phyloP scores from a whole-genome alignment of 2,888 invertebrate species.

The Alloscopus bannaensis region DNA sequence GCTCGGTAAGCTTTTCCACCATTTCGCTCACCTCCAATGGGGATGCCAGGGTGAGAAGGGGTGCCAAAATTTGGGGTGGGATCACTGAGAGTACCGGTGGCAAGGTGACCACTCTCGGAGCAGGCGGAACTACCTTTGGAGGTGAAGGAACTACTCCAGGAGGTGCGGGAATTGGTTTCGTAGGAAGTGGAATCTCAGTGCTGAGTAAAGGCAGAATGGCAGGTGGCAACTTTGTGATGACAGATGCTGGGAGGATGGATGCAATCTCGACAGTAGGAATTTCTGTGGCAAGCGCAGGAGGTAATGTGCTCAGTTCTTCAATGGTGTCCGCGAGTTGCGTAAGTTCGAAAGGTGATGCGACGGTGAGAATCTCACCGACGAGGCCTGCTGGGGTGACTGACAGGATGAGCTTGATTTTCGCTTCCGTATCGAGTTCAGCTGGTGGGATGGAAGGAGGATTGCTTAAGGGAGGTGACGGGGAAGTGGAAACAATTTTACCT shows the following conservation, averaged over 20 bases:
- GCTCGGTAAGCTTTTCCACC: neutral
- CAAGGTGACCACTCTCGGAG: neutral
- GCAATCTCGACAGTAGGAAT: neutral
- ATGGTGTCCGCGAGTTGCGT: neutral
- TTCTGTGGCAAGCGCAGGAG: too few species aligned
- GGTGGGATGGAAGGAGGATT: too few species aligned
- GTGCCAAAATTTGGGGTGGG: neutral
- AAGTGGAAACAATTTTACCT: neutral
- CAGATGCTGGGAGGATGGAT: neutral
- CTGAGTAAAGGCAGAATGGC: neutral
- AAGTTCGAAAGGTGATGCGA: slow-evolving; percentile 6
- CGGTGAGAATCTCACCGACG: neutral
- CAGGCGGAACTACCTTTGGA: too few species aligned
- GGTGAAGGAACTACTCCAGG: slow-evolving; percentile 21
- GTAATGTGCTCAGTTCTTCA: too few species aligned
- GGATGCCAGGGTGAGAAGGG: neutral
- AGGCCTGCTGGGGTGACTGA: neutral
- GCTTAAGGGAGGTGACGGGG: too few species aligned
- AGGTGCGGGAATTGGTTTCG: neutral
- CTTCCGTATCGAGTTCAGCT: too few species aligned
- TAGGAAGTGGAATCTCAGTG: neutral
- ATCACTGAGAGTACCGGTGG: neutral
- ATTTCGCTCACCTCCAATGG: slow-evolving; percentile 17
- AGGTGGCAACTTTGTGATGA: slow-evolving; percentile 14
- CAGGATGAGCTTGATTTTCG: too few species aligned